These are phyloP conservation scores for Nasonia oneida DNA, from an alignment of 2,888 invertebrate species.

Conservation along the genomic window DNA sequence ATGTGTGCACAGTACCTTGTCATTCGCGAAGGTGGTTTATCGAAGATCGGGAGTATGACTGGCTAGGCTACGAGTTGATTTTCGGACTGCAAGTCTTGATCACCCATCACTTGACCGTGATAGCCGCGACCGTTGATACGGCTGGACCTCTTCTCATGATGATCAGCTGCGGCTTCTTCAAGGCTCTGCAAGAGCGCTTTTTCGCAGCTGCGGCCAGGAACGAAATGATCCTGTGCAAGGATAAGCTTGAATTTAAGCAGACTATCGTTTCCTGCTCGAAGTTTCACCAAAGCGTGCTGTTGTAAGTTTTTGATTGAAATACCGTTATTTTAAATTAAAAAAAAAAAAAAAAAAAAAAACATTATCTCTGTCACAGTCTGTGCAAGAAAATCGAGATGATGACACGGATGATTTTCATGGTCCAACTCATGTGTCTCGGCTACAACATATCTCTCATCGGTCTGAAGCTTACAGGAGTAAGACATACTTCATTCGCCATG, in stretches of 20 bases:
- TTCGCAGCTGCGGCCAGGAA: background rate
- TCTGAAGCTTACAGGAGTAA: slow-evolving; percentile 35
- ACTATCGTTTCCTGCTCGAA: background rate
- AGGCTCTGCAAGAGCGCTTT: slow-evolving; percentile 26
- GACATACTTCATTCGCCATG: background rate
- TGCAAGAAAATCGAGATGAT: background rate
- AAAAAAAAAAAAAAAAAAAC: background rate
- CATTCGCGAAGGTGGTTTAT: background rate
- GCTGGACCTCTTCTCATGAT: slow-evolving; percentile 65
- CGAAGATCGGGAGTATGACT: slow-evolving; percentile 18
- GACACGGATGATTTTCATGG: background rate
- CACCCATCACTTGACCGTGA: slow-evolving; percentile 61
- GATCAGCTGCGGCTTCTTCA: slow-evolving; percentile 66
- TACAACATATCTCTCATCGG: slow-evolving; percentile 40
- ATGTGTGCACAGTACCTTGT: too few relatives aligned
- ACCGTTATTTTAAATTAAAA: background rate
- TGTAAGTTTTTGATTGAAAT: background rate
- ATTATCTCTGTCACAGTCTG: background rate
- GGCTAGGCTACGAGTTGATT: slow-evolving; percentile 64
- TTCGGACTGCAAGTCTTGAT: slow-evolving; percentile 62
- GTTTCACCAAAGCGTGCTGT: background rate
- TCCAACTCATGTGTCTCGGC: slow-evolving; percentile 1
- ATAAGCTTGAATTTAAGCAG: background rate
- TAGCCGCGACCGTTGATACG: slow-evolving; percentile 64
- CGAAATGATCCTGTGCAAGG: background rate